Base-by-base conservation (phyloP, 2,797 vertebrate genomes). In the Gymnodraco acuticeps region DNA sequence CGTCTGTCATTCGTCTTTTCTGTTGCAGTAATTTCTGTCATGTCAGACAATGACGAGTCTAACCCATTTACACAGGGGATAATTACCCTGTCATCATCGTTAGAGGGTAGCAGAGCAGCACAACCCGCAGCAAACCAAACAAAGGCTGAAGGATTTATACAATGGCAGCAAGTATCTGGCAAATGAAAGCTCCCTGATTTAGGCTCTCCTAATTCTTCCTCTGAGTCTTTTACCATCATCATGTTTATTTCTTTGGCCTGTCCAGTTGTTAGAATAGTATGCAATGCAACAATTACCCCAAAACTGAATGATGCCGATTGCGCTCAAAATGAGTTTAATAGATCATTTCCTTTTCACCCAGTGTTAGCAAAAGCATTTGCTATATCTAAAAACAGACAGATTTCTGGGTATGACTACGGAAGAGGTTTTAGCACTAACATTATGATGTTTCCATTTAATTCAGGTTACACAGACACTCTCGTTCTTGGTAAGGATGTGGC, bases 1-100 rank as follows among this genome's bases (percentile, higher is more conserved):
- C 2, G 7, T 68, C 59, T 58, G 51, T 70, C 71, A 64, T 69
- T 75, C 47, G n/a, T 81, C 33, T 70, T 70, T 55, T 75, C 63
- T 79, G 72, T 45, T 69, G 51, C 53, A 31, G 56, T 68, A 15
- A 74, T 48, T 78, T 59, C 20, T 73, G 75, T 80, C 70, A 77
- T 67, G 70, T 76, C 55, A 58, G 63, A 70, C 69, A 79, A 76
- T 68, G 56, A 80, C 16, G 31, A 64, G 51, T 75, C 13, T 48
- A 59, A 78, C 27, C 38, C 76, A 70, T 81, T 38, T 70, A 64
- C 60, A 74, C 42, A 3, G 43, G 5, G n/a, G 74, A 73, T 67
- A 78, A 89, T 87, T 48, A 83, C 55, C 68, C 64, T 64, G 83
- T 63, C 77, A 80, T 86, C 60, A 86, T 80, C 80, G 70, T 79